phyloP scores from a whole-genome alignment of 2,888 invertebrate genomes.

The Syrista parreyssii region DNA sequence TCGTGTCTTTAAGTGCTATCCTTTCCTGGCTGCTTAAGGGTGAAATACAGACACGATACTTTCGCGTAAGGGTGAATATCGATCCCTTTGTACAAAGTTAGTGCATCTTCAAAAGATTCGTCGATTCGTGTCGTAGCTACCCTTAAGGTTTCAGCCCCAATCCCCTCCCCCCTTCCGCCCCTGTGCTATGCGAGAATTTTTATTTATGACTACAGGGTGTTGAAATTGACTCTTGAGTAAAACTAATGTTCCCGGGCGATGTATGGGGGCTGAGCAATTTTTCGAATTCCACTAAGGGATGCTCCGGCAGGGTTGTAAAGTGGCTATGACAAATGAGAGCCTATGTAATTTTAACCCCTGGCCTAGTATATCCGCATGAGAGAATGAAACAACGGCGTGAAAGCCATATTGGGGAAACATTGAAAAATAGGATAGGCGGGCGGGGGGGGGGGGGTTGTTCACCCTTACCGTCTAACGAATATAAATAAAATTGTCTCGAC shows the following conservation, averaged over 20 bases:
- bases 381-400: background rate
- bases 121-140: background rate
- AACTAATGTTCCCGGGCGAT: background rate
- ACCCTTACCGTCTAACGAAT: background rate
- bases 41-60: background rate
- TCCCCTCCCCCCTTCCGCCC: background rate
- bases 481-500: background rate
- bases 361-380: background rate
- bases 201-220: background rate
- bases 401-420: background rate
- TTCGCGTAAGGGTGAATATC: background rate
- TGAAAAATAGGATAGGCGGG: background rate
- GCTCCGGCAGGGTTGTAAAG: background rate
- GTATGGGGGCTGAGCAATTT: background rate
- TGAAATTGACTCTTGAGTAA: background rate
- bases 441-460: background rate
- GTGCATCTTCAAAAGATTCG: background rate
- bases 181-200: background rate
- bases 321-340: background rate
- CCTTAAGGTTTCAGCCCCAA: background rate
- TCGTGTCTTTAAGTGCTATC: background rate
- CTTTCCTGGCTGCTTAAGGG: background rate
- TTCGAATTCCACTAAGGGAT: background rate
- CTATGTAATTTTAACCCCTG: background rate
- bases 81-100: background rate